Base-by-base conservation (phyloP, 2,888 invertebrate species). In the Cheilosia vernalis region DNA sequence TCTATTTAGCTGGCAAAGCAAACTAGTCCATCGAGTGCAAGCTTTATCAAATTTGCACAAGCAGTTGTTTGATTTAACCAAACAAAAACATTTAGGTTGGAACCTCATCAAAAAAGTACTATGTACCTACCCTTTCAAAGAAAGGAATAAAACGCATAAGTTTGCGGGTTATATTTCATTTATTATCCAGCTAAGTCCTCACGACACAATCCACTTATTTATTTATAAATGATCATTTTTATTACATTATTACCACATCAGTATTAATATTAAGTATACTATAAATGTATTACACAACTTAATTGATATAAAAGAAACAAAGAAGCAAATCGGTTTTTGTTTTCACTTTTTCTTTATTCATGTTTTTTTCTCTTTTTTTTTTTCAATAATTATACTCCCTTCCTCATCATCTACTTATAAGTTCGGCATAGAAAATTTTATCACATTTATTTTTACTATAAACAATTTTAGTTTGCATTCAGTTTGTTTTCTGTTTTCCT, bases 301-400 rank as follows among this genome's bases (percentile, higher is more conserved):
- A 19, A 61, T 44, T 55, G 61, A 40, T 55, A 30, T 27, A 61
- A 60, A 78, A 77, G 56, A 44, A 83, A 73, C 17, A 63, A 70
- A 47, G 70, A 70, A 60, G 73, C 74, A 74, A 79, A 44, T 64
- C 9, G 49, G 37, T 49, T 83, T 37, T 80, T 30, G 30, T 79
- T 84, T 73, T 63, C 78, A 61, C 10, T 77, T 64, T 63, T 19
- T 78, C 60, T 82, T 76, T 82, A 82, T 82, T 82, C 77, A 77
- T 63, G 33, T 70, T 61, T 78, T 78, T 47, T 72, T 19, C 27
- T 49, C 5, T 4, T 4, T 74, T 73, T 33, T 44, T 51, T 58
- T 66, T 47, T 44, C 27, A 51, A 37, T 61, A 30, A 30, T 60
- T 66, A 58, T 55, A 55, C 49, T 74, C 37, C 30, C 64, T 30